Evolutionary conservation across 2,888 invertebrate species (phyloP).

Genomic region (Itoplectis maculator): DNA sequence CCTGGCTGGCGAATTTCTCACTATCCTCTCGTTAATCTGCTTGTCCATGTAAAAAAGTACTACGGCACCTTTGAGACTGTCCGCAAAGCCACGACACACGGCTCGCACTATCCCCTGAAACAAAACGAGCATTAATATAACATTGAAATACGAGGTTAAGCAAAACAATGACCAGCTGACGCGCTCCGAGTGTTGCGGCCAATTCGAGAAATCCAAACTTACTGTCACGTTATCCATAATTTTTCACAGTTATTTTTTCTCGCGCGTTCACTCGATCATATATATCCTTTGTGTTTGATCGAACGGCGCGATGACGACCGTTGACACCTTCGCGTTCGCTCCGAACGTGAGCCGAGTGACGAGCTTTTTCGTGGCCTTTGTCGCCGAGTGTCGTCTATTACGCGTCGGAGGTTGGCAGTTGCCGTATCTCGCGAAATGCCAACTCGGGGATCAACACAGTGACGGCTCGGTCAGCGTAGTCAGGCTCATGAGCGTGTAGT

Average conservation of each 20-base stretch:
- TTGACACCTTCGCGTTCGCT: neutral
- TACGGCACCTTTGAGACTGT: constrained; percentile 92
- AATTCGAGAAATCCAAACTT: constrained; percentile 38
- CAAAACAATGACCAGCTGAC: neutral
- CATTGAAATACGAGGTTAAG: neutral
- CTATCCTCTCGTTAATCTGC: constrained; percentile 89
- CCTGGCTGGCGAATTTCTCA: constrained; percentile 86
- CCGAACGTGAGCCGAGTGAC: neutral
- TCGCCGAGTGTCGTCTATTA: constrained; percentile 9
- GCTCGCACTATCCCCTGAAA: constrained; percentile 88
- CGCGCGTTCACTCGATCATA: neutral
- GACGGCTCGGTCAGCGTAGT: neutral
- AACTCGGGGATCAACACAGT: constrained; percentile 13
- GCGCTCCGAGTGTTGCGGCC: neutral
- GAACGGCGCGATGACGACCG: neutral
- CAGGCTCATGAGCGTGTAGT: neutral
- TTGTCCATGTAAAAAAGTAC: constrained; percentile 92
- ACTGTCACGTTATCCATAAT: constrained; percentile 71
- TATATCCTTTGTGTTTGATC: neutral
- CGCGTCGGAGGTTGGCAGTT: constrained; percentile 7
- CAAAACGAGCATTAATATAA: constrained; percentile 2
- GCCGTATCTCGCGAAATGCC: constrained; percentile 23
- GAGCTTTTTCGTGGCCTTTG: neutral
- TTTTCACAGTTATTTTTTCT: constrained; percentile 4
- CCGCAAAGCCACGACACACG: constrained; percentile 90